A percentile compares a stretch with the other conserved stretches of the same genome.
phyloP scores from a whole-genome alignment of 2,797 vertebrate species.

The Zalophus californianus region DNA sequence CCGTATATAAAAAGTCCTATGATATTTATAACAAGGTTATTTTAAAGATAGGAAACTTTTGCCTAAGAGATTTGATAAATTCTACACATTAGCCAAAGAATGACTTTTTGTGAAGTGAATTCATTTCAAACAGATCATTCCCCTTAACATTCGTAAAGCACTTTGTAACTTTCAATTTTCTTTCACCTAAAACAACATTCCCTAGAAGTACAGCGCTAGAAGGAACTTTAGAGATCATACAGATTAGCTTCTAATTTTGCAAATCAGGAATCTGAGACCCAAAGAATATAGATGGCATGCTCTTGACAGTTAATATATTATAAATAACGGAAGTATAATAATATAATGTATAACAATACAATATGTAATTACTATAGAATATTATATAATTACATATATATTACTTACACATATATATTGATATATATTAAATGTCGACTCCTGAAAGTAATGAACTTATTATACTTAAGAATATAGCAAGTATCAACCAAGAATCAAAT shows the following conservation, averaged over 20 bases:
- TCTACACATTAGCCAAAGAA: conserved; percentile 41
- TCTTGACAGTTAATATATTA: conserved; percentile 6
- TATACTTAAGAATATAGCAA: background rate
- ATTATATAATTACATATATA: background rate
- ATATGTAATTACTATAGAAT: background rate
- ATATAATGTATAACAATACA: background rate
- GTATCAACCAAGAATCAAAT: conserved; percentile 56
- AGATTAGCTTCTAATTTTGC: conserved; percentile 28
- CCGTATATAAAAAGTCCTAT: background rate
- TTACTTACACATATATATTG: background rate
- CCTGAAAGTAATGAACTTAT: conserved; percentile 8
- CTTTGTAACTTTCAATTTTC: background rate
- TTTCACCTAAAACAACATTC: background rate
- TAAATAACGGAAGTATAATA: background rate
- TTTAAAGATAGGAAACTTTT: background rate
- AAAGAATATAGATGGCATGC: conserved; percentile 34
- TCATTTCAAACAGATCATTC: background rate
- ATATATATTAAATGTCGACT: background rate
- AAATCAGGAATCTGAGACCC: conserved; percentile 44
- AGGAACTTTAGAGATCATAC: background rate
- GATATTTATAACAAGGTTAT: background rate
- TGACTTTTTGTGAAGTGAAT: conserved; percentile 52
- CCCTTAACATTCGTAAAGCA: conserved; percentile 25
- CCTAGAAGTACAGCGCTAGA: conserved; percentile 20
- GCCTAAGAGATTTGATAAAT: conserved; percentile 41